Evolutionary conservation across 2,797 vertebrate species (phyloP).

Genomic region (Hypotaenidia philippensis): DNA sequence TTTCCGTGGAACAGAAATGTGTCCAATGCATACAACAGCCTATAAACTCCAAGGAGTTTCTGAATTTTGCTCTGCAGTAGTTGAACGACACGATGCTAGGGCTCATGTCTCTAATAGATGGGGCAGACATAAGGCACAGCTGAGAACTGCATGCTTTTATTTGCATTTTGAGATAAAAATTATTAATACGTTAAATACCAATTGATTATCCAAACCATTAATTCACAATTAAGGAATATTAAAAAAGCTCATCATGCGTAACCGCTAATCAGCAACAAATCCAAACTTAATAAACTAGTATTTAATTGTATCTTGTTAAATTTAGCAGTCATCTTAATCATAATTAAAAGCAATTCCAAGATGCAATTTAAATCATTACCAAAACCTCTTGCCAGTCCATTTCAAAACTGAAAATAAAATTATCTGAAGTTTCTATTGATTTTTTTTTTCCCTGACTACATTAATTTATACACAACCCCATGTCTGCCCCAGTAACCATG

Average conservation of each 20-base stretch:
- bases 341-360: conserved; percentile 60
- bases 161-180: conserved; percentile 30
- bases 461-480: not conserved
- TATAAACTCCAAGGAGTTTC: not conserved
- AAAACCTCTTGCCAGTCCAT: conserved; percentile 23
- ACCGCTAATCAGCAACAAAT: conserved; percentile 14
- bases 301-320: conserved; percentile 72
- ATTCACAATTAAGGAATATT: conserved; percentile 51
- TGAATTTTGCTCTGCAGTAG: not conserved
- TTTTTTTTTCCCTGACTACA: not conserved
- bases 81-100: not conserved
- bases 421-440: not conserved
- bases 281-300: conserved; percentile 43
- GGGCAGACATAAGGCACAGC: not conserved
- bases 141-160: not conserved
- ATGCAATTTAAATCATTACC: conserved; percentile 27
- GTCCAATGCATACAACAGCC: not conserved
- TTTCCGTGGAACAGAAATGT: not conserved
- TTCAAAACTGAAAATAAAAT: conserved; percentile 15
- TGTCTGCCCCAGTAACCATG: not conserved
- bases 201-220: conserved; percentile 58
- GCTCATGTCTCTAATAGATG: not conserved
- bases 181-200: conserved; percentile 25
- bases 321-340: conserved; percentile 58
- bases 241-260: not conserved